Evolutionary conservation across 2,797 vertebrate genomes (phyloP), one percentile per base, ranked within the genome.

Genomic region (Galagoides demidoff): DNA sequence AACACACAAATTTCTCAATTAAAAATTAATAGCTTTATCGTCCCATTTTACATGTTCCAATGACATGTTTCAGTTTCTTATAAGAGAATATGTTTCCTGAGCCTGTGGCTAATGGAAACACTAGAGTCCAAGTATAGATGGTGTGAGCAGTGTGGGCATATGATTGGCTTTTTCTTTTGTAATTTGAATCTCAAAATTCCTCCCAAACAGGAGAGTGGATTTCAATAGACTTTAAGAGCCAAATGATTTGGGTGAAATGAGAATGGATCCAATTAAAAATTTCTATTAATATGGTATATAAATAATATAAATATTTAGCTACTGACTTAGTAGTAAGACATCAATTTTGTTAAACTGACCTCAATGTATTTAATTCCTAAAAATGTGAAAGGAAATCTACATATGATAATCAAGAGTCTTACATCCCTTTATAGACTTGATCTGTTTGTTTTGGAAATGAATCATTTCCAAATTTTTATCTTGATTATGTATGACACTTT

Each of bases 401-500:
- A 74, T 29, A 66, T 45, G 88, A 37, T 6, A 59, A 76, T 43
- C 45, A 66, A 86, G 45, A 79, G 25, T 45, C 83, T 90, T 90
- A 61, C 45, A 49, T 92, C 70, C 37, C 22, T 90, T 82, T 85
- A 52, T 34, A 90, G 29, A 90, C 9, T 83, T 74, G 37, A 79
- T 90, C 34, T 86, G 74, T 94, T 97, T 91, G 90, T 97, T 96
- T 95, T 91, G 88, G 93, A 95, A 95, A 85, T 94, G 63, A 89
- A 79, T 95, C 34, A 89, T 94, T 93, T 96, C 43, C 78, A 97
- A 85, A 93, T 96, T 97, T 96, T 93, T 88, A 82, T 94, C 92
- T 97, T 92, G 97, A 94, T 96, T 96, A 96, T 93, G 16, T 68
- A 84, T 89, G 34, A 84, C 68, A 96, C 73, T 96, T 95, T 70